Percentiles rank a stretch among this genome's conserved stretches.
These are phyloP conservation scores for Latrodectus hesperus DNA, from an alignment of 2,888 invertebrate genomes.

Conservation along the genomic window DNA sequence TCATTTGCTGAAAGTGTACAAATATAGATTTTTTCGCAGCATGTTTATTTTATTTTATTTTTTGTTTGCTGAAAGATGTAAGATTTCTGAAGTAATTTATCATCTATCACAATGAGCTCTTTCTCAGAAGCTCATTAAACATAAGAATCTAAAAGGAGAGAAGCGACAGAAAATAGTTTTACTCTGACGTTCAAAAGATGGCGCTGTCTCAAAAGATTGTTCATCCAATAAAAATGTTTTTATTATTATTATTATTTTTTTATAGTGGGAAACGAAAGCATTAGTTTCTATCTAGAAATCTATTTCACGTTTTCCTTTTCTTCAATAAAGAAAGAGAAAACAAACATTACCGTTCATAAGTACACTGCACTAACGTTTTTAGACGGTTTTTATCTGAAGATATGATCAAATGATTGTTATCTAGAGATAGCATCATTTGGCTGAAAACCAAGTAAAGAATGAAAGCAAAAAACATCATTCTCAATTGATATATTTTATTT, in stretches of 20 bases:
- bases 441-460: constrained; percentile 20
- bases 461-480: constrained; percentile 15
- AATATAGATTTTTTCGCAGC: neutral
- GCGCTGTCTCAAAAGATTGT: neutral
- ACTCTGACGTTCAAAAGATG: neutral
- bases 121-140: neutral
- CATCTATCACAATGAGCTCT: constrained; percentile 13
- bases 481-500: neutral
- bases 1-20: neutral
- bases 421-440: constrained; percentile 23
- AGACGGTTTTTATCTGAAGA: neutral
- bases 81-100: constrained; percentile 8
- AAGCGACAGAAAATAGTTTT: neutral
- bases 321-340: constrained; percentile 16
- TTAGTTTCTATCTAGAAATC: constrained; percentile 42
- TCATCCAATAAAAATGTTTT: neutral
- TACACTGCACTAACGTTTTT: neutral
- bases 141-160: neutral
- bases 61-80: neutral
- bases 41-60: constrained; percentile 8
- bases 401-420: constrained; percentile 35
- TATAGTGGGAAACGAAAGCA: neutral
- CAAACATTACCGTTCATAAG: constrained; percentile 8
- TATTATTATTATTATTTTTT: constrained; percentile 1
- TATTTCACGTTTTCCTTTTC: constrained; percentile 10